Conservation (phyloP, 37 sponge, comb jelly and placozoan genomes). For the Aphrocallistes beatrix region DNA sequence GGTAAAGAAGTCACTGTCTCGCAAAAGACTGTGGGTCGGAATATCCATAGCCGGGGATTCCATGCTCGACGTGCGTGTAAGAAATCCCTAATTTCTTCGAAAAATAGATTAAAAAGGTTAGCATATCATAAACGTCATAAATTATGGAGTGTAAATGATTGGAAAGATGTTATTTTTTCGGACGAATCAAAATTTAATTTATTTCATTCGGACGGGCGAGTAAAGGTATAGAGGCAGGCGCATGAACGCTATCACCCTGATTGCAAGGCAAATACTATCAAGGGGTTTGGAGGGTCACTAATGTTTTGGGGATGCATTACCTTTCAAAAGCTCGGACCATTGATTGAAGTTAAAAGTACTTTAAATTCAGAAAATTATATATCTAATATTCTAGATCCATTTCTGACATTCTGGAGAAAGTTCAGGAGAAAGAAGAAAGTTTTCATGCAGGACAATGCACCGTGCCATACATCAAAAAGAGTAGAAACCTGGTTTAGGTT, state of each 20-base stretch:
- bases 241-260: background rate
- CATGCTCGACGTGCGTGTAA: background rate
- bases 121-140: background rate
- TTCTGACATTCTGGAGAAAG: background rate
- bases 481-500: constrained; percentile 1
- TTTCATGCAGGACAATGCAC: constrained; percentile 16
- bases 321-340: background rate
- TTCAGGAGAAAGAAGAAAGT: background rate
- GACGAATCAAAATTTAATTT: constrained; percentile 7
- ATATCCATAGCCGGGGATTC: constrained; percentile 6
- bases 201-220: background rate
- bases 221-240: background rate
- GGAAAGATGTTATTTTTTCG: constrained; percentile 5
- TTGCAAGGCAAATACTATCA: background rate
- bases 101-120: background rate
- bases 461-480: constrained; percentile 11
- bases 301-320: constrained; percentile 19
- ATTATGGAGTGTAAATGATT: background rate
- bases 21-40: background rate
- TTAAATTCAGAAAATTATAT: background rate
- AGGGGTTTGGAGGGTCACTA: no score
- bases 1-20: background rate
- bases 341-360: background rate
- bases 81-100: background rate
- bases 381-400: background rate